Conservation (phyloP, 2,888 invertebrate species). For the Tridacna crocea region DNA sequence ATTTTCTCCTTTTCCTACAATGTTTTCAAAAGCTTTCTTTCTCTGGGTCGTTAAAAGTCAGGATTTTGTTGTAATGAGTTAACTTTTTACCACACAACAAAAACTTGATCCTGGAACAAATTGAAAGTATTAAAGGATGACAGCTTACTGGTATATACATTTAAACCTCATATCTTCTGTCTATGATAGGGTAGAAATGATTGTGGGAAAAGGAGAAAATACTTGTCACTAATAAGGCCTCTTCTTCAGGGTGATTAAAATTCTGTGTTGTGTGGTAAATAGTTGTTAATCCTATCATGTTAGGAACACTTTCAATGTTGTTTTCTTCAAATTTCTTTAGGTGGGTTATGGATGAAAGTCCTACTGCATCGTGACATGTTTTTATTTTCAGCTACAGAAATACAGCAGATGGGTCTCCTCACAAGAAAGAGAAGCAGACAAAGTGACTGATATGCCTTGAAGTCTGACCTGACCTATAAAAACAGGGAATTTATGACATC, state of each 20-base stretch:
- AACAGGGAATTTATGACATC: too few species aligned
- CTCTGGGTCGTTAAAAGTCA: too few species aligned
- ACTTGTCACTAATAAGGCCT: neutral
- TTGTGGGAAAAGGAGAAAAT: slow-evolving; percentile 7
- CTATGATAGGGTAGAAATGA: neutral
- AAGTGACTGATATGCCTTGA: slow-evolving; percentile 23
- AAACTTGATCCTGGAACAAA: too few species aligned
- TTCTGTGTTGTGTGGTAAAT: neutral
- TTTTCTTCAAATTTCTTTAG: neutral
- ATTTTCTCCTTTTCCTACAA: too few species aligned
- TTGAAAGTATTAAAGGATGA: neutral
- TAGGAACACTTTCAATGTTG: neutral
- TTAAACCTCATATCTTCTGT: too few species aligned
- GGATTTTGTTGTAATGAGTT: too few species aligned
- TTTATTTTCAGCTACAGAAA: slow-evolving; percentile 49
- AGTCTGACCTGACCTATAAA: neutral
- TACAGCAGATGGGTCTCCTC: slow-evolving; percentile 54
- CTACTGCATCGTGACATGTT: neutral
- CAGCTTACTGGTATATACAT: neutral
- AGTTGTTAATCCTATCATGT: neutral
- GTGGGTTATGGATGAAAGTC: neutral
- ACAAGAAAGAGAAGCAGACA: slow-evolving; percentile 48
- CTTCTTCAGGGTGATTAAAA: neutral
- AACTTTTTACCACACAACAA: too few species aligned
- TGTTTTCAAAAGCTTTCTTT: too few species aligned